phyloP scores from a whole-genome alignment of 2,888 invertebrate genomes.

The Chymomyza caudatula region DNA sequence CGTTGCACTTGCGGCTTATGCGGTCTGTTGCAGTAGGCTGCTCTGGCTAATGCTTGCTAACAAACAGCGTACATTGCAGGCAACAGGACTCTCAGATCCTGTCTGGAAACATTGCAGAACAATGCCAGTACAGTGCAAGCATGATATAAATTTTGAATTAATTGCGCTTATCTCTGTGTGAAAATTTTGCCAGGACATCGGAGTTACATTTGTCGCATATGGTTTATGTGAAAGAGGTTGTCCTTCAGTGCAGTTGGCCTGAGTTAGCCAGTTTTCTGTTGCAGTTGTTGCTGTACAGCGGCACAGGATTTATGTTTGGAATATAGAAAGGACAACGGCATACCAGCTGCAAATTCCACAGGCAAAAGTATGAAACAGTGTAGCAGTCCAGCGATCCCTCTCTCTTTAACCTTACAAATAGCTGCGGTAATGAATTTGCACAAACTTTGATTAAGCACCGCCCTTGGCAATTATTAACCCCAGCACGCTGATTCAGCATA shows the following conservation, averaged over 20 bases:
- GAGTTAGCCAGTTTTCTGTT: neutral
- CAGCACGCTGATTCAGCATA: neutral
- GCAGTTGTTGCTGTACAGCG: neutral
- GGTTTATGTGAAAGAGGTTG: neutral
- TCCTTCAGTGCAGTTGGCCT: neutral
- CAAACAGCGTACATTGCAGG: neutral
- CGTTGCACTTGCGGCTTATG: conserved; percentile 56
- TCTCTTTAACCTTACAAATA: conserved; percentile 12
- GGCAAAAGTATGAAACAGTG: neutral
- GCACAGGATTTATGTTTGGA: neutral
- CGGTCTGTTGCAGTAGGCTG: conserved; percentile 27
- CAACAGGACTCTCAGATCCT: neutral
- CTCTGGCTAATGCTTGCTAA: conserved; percentile 2
- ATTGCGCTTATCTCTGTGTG: conserved; percentile 56
- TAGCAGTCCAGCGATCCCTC: neutral
- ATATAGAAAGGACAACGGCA: neutral
- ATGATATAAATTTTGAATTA: conserved; percentile 69
- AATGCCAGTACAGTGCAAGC: conserved; percentile 36
- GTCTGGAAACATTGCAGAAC: conserved; percentile 4
- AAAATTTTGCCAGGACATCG: conserved; percentile 26
- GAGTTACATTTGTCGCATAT: conserved; percentile 12
- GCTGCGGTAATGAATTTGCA: conserved; percentile 23
- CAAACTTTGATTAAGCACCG: conserved; percentile 23
- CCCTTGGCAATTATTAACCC: conserved; percentile 30
- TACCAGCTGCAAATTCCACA: neutral